Evolutionary conservation across 1,140 invertebrate genomes (phyloP), one percentile per base, ranked within the genome.

Genomic region (Andrena cerasifolii): DNA sequence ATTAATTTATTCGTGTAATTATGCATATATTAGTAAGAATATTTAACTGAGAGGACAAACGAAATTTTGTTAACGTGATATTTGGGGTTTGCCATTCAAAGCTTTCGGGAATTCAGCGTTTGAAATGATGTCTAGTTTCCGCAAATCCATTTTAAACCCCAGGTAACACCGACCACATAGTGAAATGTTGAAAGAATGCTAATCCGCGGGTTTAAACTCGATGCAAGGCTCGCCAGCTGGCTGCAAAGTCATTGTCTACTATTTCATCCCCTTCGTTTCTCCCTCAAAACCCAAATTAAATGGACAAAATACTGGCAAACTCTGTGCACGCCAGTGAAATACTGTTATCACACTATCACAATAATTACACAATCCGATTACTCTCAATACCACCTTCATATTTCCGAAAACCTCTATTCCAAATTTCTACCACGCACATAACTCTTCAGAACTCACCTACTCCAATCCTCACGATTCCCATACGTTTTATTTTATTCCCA

Each of bases 121-220:
- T 14, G 51, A 26, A 16, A n/a, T 31, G 36, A 45, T 24, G 21
- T 18, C 18, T 18, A 5, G n/a, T 70, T 79, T 21, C 61, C 47
- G 2, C 28, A 31, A 10, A 71, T 82, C 67, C 40, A 72, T 47
- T 78, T 83, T 72, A 81, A 81, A 81, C 45, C 61, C 62, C 70
- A 53, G 70, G 40, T 51, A 81, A 67, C 33, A 59, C 24, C 16
- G 43, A 77, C 47, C 72, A n/a, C 80, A 54, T 16, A 31, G 14
- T 26, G 61, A 18, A 54, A 47, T 31, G 40, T 21, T 33, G 59
- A 78, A 81, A 72, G 79, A 81, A 77, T 26, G 56, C 24, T 80
- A 71, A 80, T 81, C 53, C 61, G 2, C 10, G 31, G 51, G 36
- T 66, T 82, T 67, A 78, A 77, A 71, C 47, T 61, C 43, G 59